phyloP scores from a whole-genome alignment of 2,888 invertebrate genomes.

The Ceratothoa steindachneri region DNA sequence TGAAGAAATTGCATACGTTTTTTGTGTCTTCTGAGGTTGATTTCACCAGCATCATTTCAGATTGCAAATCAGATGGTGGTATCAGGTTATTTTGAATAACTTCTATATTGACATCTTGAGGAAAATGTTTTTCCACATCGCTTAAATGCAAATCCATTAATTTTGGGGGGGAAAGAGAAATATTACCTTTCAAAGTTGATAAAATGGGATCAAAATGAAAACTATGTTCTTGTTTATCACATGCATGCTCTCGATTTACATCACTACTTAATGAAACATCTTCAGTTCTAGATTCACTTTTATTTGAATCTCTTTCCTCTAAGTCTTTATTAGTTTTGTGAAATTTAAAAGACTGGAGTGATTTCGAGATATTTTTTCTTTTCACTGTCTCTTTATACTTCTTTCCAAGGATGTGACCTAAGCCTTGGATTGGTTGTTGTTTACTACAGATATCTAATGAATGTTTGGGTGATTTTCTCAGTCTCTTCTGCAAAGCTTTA shows the following conservation, averaged over 20 bases:
- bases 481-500: too few species aligned
- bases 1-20: too few species aligned
- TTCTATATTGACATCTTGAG: neutral
- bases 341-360: neutral
- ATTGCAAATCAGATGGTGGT: too few species aligned
- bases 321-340: neutral
- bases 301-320: neutral
- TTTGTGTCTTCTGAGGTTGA: too few species aligned
- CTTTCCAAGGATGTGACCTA: neutral
- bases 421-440: neutral
- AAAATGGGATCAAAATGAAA: neutral
- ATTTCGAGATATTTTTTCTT: slow-evolving; percentile 2
- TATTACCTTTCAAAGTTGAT: neutral
- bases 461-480: too few species aligned
- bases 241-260: too few species aligned
- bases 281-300: too few species aligned
- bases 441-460: too few species aligned
- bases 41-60: too few species aligned
- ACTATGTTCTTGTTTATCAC: too few species aligned
- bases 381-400: neutral
- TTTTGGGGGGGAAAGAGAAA: neutral
- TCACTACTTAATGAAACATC: too few species aligned
- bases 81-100: too few species aligned
- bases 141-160: neutral
- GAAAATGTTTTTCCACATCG: neutral